phyloP scores from a whole-genome alignment of 2,113 vertebrate species.

The Calonectris borealis region DNA sequence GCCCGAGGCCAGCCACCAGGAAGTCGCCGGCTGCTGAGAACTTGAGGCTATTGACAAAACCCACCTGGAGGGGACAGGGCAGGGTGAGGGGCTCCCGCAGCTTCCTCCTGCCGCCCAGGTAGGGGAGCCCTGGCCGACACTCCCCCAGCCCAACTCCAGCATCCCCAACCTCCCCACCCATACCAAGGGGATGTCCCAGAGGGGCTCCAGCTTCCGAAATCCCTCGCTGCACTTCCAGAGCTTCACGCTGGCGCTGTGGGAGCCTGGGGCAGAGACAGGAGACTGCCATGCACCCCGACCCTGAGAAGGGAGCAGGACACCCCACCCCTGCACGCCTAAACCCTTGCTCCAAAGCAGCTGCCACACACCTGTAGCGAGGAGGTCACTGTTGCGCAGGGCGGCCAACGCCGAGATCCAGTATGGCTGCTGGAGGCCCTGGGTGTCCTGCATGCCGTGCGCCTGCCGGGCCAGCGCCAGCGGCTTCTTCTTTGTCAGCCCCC shows the following conservation, averaged over 20 bases:
- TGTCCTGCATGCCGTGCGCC: conserved; percentile 67
- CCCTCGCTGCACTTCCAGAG: conserved; percentile 89
- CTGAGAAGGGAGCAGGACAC: not conserved
- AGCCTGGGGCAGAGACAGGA: conserved; percentile 75
- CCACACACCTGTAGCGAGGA: conserved; percentile 31
- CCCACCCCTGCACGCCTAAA: fast-evolving
- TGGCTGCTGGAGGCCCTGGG: not conserved
- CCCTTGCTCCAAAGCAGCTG: not conserved
- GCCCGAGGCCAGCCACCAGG: conserved; percentile 90
- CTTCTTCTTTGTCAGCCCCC: conserved; percentile 94
- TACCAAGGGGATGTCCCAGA: conserved; percentile 89
- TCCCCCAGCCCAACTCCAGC: not conserved
- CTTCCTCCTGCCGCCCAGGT: not conserved
- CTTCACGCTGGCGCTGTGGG: conserved; percentile 82
- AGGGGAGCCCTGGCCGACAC: not conserved
- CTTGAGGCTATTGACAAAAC: conserved; percentile 93
- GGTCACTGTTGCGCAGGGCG: conserved; percentile 17
- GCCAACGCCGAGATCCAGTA: conserved; percentile 19
- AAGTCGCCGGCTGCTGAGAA: conserved; percentile 90
- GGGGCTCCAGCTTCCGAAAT: conserved; percentile 81
- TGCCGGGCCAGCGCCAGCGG: conserved; percentile 82
- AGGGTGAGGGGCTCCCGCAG: not conserved
- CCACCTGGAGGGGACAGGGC: conserved; percentile 2
- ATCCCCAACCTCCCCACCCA: not conserved
- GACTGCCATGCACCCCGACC: fast-evolving